Base-by-base conservation (phyloP, 2,888 invertebrate genomes). In the Microplitis deprimator region DNA sequence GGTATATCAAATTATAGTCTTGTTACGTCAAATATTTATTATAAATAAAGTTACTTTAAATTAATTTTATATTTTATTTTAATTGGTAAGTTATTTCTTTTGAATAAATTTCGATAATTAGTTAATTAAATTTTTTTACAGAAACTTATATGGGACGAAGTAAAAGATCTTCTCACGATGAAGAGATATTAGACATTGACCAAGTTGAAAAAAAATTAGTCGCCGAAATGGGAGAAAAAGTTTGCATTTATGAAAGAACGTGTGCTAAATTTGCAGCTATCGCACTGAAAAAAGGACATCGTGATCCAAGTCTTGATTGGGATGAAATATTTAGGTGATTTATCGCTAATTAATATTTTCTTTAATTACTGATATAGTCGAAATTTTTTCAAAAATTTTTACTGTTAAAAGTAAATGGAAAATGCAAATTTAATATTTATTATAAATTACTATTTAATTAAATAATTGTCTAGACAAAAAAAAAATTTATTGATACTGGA, bases 141-240 rank as follows among this genome's bases (percentile, higher is more conserved):
- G 96, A 92, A 76, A 96, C 96, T 20, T 96, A 96, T 88, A 91
- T 92, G 61, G 92, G 93, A 16, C 92, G 95, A 68, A 92, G 91
- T 70, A 93, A 93, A 79, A 92, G 96, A 73, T 91, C 91, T 13
- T 16, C 17, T 65, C 81, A n/a, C 5, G 84, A 88, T 41, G 90
- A 91, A 77, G 91, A 92, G 79, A 90, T 92, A 90, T 89, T 92
- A 59, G 94, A 96, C 87, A 93, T 93, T 40, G 91, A 91, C 0
- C 92, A 95, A 86, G 95, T 95, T n/a, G 96, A 96, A 90, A 95
- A 95, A 88, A 93, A 94, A 89, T 93, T 96, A 77, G 92, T 95
- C 4, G 92, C 91, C 7, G 96, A 96, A 89, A 93, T 96, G 83
- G 96, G 96, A 20, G 92, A 93, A 60, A 92, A 93, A 80, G 95